Base-by-base conservation (phyloP, 2,888 invertebrate species). In the Apodemia zela region DNA sequence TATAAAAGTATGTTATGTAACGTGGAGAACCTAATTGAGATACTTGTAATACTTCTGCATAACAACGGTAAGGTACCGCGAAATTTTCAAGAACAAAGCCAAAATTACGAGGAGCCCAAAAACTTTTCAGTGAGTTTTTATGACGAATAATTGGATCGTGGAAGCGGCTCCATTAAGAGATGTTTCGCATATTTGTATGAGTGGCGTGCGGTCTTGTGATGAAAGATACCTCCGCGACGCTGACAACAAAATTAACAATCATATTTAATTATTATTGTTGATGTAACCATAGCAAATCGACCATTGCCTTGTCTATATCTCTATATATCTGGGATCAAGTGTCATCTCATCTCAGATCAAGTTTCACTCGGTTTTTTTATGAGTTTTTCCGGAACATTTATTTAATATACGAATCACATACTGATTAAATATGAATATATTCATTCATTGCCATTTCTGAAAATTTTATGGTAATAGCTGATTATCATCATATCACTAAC, bases 131-230 rank as follows among this genome's bases (percentile, higher is more conserved):
- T 67, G 66, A 68, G 73, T 84, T 85, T 81, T 83, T 79, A 73
- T 68, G 47, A n/a, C 57, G 62, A 71, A 70, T 77, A 84, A 82
- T 86, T 85, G 82, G 75, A 75, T 71, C 69, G 65, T 76, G 73
- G 74, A 74, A 76, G 71, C 75, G 71, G 74, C 74, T 68, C 75
- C 74, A 79, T 85, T 82, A 84, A 72, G 77, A 81, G 77, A 80
- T 67, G 76, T 72, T 78, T 81, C 74, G 76, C 73, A 78, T 84
- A 76, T 69, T 79, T 78, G 75, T 72, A 75, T 75, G 72, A 71
- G 54, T 68, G 73, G 63, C 74, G 76, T 78, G 82, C 75, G 73
- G 72, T 71, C 71, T 73, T 68, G 66, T 67, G 68, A 66, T 67
- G 63, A 68, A 54, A 68, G 69, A 73, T 75, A 71, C 66, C 68